Percentiles rank a stretch among this genome's conserved stretches.
These are phyloP conservation scores for Ellobium chinense DNA, from an alignment of 2,888 invertebrate genomes.

Conservation along the genomic window DNA sequence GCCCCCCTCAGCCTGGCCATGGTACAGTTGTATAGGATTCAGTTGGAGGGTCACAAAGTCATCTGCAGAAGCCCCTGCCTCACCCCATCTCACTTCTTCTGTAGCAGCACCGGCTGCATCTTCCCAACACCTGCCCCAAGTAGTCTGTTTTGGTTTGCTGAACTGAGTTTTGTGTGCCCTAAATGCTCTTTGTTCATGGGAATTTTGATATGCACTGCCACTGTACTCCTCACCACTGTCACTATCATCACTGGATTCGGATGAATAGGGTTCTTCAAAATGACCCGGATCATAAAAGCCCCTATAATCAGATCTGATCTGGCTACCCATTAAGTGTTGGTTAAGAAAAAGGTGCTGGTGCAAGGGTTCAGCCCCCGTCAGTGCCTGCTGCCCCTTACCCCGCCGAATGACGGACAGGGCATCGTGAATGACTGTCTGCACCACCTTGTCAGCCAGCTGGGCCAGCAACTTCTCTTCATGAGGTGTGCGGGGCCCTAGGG, in stretches of 20 bases:
- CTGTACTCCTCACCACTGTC: neutral
- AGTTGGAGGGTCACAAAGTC: constrained; percentile 41
- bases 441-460: constrained; percentile 42
- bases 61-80: constrained; percentile 50
- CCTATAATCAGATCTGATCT: constrained; percentile 13
- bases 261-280: neutral
- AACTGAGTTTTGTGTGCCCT: neutral
- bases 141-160: neutral
- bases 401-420: constrained; percentile 40
- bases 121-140: neutral
- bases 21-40: constrained; percentile 45
- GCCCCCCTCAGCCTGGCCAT: constrained; percentile 41
- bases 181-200: neutral
- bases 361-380: constrained; percentile 35
- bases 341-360: constrained; percentile 11
- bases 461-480: constrained; percentile 35
- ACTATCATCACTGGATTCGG: neutral
- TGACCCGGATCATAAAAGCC: neutral
- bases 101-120: constrained; percentile 36
- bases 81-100: constrained; percentile 70
- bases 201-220: neutral
- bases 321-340: constrained; percentile 33
- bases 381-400: constrained; percentile 50
- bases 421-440: constrained; percentile 43
- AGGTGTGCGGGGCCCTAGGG: constrained; percentile 18